Conservation (phyloP, 2,888 invertebrate genomes). For the Eurytoma adleriae region DNA sequence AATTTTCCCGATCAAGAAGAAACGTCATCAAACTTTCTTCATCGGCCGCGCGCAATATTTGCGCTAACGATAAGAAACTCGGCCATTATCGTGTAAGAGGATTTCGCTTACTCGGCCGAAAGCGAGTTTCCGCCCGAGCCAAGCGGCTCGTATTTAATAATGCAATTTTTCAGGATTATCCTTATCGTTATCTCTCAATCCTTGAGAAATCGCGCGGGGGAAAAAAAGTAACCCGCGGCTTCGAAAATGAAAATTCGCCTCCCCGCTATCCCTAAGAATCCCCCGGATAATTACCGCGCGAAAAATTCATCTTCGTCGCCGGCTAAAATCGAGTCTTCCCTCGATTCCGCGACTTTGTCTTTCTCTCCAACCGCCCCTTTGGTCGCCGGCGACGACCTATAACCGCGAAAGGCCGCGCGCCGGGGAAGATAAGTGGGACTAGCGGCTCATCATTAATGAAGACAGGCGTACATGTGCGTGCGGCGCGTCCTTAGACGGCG, state of each 20-base stretch:
- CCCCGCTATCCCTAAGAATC: slow-evolving; percentile 14
- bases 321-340: background rate
- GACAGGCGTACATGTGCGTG: background rate
- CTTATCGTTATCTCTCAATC: slow-evolving; percentile 36
- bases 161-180: slow-evolving; percentile 32
- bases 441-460: slow-evolving; percentile 30
- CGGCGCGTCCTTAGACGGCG: background rate
- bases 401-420: too few relatives aligned
- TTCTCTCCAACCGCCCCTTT: background rate
- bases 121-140: background rate
- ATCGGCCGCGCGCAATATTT: slow-evolving; percentile 31
- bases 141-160: slow-evolving; percentile 40
- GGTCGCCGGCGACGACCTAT: slow-evolving; percentile 12
- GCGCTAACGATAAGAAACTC: slow-evolving; percentile 44
- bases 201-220: slow-evolving; percentile 34
- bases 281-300: slow-evolving; percentile 1
- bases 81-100: slow-evolving; percentile 35
- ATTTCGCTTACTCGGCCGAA: slow-evolving; percentile 21
- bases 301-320: slow-evolving; percentile 44
- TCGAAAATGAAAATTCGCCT: slow-evolving; percentile 37
- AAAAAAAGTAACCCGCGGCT: slow-evolving; percentile 9
- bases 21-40: slow-evolving; percentile 8
- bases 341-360: background rate
- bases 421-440: background rate
- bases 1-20: too few relatives aligned